A percentile compares a stretch with the other conserved stretches of the same genome.
These are phyloP conservation scores for Halichoerus grypus DNA, from an alignment of 2,113 vertebrate genomes.

Conservation along the genomic window DNA sequence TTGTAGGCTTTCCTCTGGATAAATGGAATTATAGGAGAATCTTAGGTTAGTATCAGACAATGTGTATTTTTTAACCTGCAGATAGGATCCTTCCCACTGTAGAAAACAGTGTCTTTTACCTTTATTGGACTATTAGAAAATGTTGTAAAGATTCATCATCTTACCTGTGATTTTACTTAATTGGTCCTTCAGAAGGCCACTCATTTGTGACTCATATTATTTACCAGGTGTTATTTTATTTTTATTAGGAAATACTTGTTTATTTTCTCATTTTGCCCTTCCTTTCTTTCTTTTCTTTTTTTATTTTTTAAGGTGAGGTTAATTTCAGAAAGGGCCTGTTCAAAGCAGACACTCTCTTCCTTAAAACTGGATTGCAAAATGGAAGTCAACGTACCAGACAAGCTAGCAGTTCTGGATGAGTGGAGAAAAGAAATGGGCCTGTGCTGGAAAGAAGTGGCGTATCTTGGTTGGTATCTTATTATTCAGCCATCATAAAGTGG, in stretches of 20 bases:
- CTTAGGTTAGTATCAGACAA: not conserved
- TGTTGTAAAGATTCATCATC: not conserved
- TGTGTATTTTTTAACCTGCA: not conserved
- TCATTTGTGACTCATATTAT: not conserved
- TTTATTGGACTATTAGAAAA: conserved; percentile 15
- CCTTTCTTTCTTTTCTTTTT: not conserved
- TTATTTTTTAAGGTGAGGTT: conserved; percentile 89
- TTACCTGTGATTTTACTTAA: conserved; percentile 8
- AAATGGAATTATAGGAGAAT: not conserved
- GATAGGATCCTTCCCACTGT: not conserved
- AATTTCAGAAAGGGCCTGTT: conserved; percentile 88
- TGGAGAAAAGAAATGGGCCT: conserved; percentile 87
- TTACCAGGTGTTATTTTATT: not conserved
- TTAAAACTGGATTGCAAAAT: conserved; percentile 88
- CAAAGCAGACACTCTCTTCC: conserved; percentile 84
- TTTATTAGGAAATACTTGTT: not conserved
- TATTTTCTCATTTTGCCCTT: not conserved
- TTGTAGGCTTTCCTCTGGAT: not conserved
- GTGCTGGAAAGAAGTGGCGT: conserved; percentile 94
- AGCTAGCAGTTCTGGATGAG: conserved; percentile 83
- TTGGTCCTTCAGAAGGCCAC: not conserved
- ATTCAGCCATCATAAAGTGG: not conserved
- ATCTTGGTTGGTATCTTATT: conserved; percentile 89
- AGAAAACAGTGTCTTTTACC: not conserved
- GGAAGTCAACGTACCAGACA: conserved; percentile 83